Base-by-base conservation (phyloP, 2,113 vertebrate genomes). In the Chascanopsetta lugubris region DNA sequence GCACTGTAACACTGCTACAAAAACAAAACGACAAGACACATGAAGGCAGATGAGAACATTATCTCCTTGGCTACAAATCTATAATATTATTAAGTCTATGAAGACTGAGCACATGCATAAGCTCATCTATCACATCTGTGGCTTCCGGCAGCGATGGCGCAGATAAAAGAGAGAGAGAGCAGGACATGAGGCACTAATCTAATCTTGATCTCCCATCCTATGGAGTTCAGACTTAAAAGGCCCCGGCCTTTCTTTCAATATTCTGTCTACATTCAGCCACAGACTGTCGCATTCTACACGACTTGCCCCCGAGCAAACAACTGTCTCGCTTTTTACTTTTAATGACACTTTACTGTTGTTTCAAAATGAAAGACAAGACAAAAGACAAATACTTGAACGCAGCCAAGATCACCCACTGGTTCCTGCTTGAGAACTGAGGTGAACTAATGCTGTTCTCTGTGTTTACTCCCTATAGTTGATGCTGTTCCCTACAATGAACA, bases 161-260 rank as follows among this genome's bases (percentile, higher is more conserved):
- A 25, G 40, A 76, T 54, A 46, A 61, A 66, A 29, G 24, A 66
- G 12, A 29, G 24, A 66, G 12, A 1, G 22, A 38, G 40, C 45
- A 48, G 26, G 46, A 62, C 30, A 32, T 40, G 36, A 21, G 6
- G 5, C 17, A 55, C 47, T 61, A 30, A 77, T 63, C 38, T 64
- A 70, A 62, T n/a, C n/a, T n/a, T 56, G 47, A 77, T 77, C 21
- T 12, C 40, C 20, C 24, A 36, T 55, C 40, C 57, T 27, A 40
- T 61, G 53, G 34, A 43, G 62, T 61, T 42, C 12, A 70, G 43
- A 24, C 2, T 48, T 43, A 25, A 69, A 64, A 59, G 12, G 48
- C 1, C 29, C 29, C 61, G 66, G 54, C 47, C 63, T 70, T 79
- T 69, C 21, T 40, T 54, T 2, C 3, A 13, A 40, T 46, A 29